phyloP scores from a whole-genome alignment of 1,140 invertebrate genomes.

The Amphibalanus amphitrite region DNA sequence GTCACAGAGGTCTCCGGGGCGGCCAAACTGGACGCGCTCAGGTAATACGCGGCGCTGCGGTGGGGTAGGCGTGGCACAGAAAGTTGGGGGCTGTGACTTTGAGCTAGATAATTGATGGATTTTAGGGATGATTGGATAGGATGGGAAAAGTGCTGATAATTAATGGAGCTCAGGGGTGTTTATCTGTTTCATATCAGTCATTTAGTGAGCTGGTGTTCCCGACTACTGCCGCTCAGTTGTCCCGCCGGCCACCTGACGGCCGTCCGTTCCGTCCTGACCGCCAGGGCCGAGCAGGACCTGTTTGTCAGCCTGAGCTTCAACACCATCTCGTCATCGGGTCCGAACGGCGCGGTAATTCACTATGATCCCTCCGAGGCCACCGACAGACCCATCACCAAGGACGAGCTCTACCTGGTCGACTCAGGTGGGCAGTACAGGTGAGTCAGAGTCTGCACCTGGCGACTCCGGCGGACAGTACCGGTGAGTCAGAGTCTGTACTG shows the following conservation, averaged over 20 bases:
- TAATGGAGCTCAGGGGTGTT: too few relatives aligned
- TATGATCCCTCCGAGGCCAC: slow-evolving; percentile 53
- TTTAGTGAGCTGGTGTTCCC: too few relatives aligned
- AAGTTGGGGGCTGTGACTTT: too few relatives aligned
- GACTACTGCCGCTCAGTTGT: too few relatives aligned
- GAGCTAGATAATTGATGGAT: too few relatives aligned
- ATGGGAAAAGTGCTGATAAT: too few relatives aligned
- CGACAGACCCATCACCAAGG: slow-evolving; percentile 46
- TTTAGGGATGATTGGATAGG: too few relatives aligned
- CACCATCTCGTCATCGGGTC: slow-evolving; percentile 77
- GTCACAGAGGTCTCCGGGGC: slow-evolving; percentile 78
- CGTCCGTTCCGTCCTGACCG: slow-evolving; percentile 22
- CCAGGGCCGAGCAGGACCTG: slow-evolving; percentile 19
- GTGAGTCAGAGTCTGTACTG: too few relatives aligned
- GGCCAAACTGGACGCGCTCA: slow-evolving; percentile 57
- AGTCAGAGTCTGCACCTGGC: not conserved
- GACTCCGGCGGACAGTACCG: too few relatives aligned
- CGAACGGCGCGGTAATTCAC: slow-evolving; percentile 88
- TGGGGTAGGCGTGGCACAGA: too few relatives aligned
- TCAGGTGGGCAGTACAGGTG: slow-evolving; percentile 60
- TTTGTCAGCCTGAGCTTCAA: slow-evolving; percentile 47
- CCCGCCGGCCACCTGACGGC: too few relatives aligned
- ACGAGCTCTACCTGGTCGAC: slow-evolving; percentile 75
- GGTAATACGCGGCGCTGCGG: slow-evolving; percentile 24
- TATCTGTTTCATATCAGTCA: too few relatives aligned